Conservation (phyloP, 2,888 invertebrate species). For the Lysandra bellargus region DNA sequence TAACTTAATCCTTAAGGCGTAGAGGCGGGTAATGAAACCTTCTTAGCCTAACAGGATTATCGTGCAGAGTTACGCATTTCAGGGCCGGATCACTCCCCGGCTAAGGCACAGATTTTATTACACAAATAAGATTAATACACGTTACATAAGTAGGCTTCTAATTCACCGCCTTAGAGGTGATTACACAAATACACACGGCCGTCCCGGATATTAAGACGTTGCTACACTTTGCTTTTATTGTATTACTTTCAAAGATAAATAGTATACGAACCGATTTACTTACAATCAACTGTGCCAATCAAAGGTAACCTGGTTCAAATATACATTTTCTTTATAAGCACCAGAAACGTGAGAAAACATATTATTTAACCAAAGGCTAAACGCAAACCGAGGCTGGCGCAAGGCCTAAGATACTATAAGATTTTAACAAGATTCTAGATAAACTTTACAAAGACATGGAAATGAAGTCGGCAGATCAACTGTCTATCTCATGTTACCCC, state of each 20-base stretch:
- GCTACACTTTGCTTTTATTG: neutral
- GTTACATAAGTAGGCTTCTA: conserved; percentile 48
- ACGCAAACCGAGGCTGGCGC: too few species aligned
- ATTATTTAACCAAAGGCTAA: too few species aligned
- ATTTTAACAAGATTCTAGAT: neutral
- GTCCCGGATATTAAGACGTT: neutral
- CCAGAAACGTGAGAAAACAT: too few species aligned
- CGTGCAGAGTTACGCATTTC: conserved; percentile 82
- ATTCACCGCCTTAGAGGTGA: conserved; percentile 34
- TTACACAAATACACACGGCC: conserved; percentile 14
- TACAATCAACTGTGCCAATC: too few species aligned
- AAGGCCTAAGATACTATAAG: too few species aligned
- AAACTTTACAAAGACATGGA: neutral
- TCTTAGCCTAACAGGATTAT: conserved; percentile 88
- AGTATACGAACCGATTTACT: neutral
- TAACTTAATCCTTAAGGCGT: conserved; percentile 84
- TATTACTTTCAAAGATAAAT: neutral
- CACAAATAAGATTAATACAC: conserved; percentile 79
- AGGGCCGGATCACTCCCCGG: conserved; percentile 79
- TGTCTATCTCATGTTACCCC: neutral
- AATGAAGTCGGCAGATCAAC: neutral
- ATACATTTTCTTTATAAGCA: too few species aligned
- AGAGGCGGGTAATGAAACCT: conserved; percentile 86
- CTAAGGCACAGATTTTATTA: conserved; percentile 80
- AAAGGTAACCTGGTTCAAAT: too few species aligned